A percentile compares a stretch with the other conserved stretches of the same genome.
These are phyloP conservation scores for Saturnia pavonia DNA, from an alignment of 2,888 invertebrate genomes.

Conservation along the genomic window DNA sequence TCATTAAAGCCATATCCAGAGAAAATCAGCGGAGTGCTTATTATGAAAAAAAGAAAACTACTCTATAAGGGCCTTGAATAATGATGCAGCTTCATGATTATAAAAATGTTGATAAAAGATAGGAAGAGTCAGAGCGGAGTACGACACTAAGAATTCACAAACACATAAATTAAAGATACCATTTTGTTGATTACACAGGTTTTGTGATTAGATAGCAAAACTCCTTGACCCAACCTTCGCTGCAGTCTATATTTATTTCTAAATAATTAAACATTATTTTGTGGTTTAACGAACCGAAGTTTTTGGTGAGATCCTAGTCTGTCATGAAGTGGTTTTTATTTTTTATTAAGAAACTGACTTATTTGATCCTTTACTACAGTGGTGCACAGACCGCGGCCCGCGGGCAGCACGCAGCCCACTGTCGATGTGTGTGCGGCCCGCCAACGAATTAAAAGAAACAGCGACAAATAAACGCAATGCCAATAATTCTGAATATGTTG, in stretches of 20 bases:
- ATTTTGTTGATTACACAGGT: neutral
- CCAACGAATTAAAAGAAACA: too few species aligned
- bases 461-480: too few species aligned
- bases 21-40: neutral
- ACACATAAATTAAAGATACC: neutral
- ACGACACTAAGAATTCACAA: neutral
- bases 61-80: neutral
- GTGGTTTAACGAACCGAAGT: too few species aligned
- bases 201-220: neutral
- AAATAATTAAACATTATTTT: neutral
- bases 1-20: neutral
- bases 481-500: too few species aligned
- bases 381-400: too few species aligned
- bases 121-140: neutral
- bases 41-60: neutral
- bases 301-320: too few species aligned
- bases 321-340: too few species aligned
- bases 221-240: neutral
- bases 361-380: too few species aligned
- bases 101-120: neutral
- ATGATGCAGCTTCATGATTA: conserved; percentile 1
- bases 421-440: too few species aligned
- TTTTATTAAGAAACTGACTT: too few species aligned
- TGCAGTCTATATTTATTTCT: neutral
- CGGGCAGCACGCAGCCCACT: too few species aligned